These are phyloP conservation scores for Rhopalosiphum maidis DNA, from an alignment of 1,140 invertebrate species.

Conservation along the genomic window DNA sequence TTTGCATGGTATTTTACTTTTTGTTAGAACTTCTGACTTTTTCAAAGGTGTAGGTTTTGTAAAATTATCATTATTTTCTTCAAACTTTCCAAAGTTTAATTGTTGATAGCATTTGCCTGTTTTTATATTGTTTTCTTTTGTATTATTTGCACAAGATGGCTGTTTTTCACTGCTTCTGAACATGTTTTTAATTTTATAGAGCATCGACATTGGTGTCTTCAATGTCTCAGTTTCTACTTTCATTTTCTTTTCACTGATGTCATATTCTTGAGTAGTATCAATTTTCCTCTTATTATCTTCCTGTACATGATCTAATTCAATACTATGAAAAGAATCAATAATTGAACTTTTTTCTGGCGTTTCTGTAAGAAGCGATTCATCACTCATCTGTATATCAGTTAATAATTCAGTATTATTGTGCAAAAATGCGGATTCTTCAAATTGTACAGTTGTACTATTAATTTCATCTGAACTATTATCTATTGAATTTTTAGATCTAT, in stretches of 20 bases:
- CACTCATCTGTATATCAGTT: constrained; percentile 35
- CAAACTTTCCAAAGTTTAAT: background rate
- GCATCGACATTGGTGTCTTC: constrained; percentile 43
- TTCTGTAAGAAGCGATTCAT: constrained; percentile 29
- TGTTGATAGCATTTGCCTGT: background rate
- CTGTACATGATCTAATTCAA: constrained; percentile 15
- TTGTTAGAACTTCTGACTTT: constrained; percentile 11
- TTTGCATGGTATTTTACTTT: constrained; percentile 53
- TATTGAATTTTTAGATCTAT: background rate
- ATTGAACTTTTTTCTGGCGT: constrained; percentile 13
- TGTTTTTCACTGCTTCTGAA: constrained; percentile 45
- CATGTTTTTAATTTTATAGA: constrained; percentile 51
- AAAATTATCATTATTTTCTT: constrained; percentile 40
- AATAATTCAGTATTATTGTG: background rate
- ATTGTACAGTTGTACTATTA: background rate
- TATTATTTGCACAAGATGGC: background rate
- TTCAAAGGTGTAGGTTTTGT: background rate
- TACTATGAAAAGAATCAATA: constrained; percentile 51
- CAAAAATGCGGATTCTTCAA: background rate
- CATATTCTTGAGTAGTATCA: background rate
- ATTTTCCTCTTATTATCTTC: constrained; percentile 51
- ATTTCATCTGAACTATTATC: background rate
- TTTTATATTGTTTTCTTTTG: constrained; percentile 3
- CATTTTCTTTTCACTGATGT: constrained; percentile 15
- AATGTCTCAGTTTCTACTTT: background rate